Conservation (phyloP, 2,888 invertebrate species). For the Ichneumoninae sp. region DNA sequence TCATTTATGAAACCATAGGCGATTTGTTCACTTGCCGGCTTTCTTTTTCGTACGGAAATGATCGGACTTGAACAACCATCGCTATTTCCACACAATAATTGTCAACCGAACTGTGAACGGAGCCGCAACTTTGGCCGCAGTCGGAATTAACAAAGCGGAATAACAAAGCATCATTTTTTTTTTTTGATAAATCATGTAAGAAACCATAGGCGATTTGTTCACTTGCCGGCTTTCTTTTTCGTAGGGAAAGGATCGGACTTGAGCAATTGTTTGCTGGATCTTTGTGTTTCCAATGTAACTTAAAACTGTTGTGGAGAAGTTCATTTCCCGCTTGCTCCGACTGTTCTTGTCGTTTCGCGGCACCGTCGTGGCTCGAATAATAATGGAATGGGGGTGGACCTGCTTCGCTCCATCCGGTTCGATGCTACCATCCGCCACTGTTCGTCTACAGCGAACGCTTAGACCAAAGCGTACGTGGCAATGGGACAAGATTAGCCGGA, state of each 20-base stretch:
- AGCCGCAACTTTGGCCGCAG: not conserved
- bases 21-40: no score
- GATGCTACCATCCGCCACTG: constrained; percentile 8
- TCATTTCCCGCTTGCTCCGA: constrained; percentile 33
- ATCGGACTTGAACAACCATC: not conserved
- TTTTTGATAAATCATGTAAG: no score
- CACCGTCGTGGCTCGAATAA: constrained; percentile 37
- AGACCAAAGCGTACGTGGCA: constrained; percentile 28
- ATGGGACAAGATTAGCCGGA: constrained; percentile 27
- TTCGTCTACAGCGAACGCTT: constrained; percentile 20
- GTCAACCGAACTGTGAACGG: not conserved
- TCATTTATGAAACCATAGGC: no score
- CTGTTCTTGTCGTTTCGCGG: constrained; percentile 7
- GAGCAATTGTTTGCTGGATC: not conserved
- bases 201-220: no score
- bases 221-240: not conserved
- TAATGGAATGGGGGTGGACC: constrained; percentile 6
- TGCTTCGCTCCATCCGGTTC: constrained; percentile 16
- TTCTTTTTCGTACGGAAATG: no score
- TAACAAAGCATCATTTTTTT: no score
- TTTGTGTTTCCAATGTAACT: constrained; percentile 17
- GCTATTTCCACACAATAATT: not conserved
- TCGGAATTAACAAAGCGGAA: not conserved
- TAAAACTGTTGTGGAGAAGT: constrained; percentile 43
- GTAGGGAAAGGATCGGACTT: not conserved